These are phyloP conservation scores for Phrynocephalus vlangalii DNA, from an alignment of 2,797 vertebrate genomes.

Conservation along the genomic window DNA sequence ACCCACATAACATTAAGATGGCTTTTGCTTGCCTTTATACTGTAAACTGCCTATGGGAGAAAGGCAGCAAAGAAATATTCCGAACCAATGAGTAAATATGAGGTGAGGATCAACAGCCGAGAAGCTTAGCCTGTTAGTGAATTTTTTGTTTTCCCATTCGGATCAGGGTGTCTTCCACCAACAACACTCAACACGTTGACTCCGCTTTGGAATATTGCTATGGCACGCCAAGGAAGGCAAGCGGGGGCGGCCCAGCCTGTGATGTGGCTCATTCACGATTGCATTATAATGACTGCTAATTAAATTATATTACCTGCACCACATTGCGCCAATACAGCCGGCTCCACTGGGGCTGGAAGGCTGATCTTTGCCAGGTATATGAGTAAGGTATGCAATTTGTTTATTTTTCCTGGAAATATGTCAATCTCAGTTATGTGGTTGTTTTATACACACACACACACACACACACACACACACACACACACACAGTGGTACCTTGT, in stretches of 20 bases:
- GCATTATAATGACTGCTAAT: neutral
- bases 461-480: too few species aligned
- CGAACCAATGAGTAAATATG: neutral
- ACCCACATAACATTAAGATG: too few species aligned
- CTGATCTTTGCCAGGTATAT: neutral
- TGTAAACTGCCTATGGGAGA: too few species aligned
- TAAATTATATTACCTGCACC: neutral
- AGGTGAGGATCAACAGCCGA: too few species aligned
- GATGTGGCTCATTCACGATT: neutral
- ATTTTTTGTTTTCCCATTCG: neutral
- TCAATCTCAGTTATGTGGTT: too few species aligned
- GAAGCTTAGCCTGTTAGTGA: neutral
- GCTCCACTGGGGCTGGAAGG: slow-evolving; percentile 9
- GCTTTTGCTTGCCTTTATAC: too few species aligned
- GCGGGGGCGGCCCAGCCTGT: neutral
- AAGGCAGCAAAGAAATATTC: too few species aligned
- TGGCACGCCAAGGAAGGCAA: neutral
- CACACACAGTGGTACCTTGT: too few species aligned
- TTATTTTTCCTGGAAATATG: too few species aligned
- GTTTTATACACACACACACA: too few species aligned
- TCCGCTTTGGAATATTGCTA: neutral
- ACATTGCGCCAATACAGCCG: neutral
- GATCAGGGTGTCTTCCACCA: neutral
- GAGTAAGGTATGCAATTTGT: neutral
- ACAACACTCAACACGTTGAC: neutral